Evolutionary conservation across 1,140 invertebrate genomes (phyloP).

Genomic region (Triops cancriformis): DNA sequence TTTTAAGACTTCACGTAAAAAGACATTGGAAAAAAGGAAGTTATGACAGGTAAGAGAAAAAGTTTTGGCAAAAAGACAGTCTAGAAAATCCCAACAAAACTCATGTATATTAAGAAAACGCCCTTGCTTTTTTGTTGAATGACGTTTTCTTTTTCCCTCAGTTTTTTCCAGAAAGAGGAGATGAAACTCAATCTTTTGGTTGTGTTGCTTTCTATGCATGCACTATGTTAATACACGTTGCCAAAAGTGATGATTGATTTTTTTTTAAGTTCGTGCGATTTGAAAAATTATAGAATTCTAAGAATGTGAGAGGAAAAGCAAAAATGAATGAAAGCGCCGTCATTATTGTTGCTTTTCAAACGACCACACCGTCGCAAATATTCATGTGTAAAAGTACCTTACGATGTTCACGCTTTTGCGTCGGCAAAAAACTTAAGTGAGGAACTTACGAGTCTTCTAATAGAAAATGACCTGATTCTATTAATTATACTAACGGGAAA

Average conservation of each 20-base stretch:
- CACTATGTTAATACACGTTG: background rate
- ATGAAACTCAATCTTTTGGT: background rate
- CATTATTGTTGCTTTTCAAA: too few relatives aligned
- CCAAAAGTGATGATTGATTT: background rate
- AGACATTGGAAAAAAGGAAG: background rate
- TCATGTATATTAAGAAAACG: background rate
- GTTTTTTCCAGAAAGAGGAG: background rate
- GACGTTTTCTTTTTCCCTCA: background rate
- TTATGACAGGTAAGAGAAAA: background rate
- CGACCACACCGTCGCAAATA: background rate
- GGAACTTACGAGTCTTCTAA: too few relatives aligned
- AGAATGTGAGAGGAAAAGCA: too few relatives aligned
- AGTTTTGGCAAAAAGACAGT: background rate
- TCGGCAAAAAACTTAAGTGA: too few relatives aligned
- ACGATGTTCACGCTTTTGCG: background rate
- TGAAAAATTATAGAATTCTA: too few relatives aligned
- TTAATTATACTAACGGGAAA: too few relatives aligned
- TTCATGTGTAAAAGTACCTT: background rate
- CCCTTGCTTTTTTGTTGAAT: background rate
- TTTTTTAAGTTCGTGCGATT: background rate
- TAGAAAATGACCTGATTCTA: too few relatives aligned
- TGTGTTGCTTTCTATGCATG: background rate
- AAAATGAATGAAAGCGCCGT: too few relatives aligned
- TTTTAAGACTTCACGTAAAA: background rate
- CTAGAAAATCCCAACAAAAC: background rate